Evolutionary conservation across 2,797 vertebrate genomes (phyloP).

Genomic region (Xenops minutus): DNA sequence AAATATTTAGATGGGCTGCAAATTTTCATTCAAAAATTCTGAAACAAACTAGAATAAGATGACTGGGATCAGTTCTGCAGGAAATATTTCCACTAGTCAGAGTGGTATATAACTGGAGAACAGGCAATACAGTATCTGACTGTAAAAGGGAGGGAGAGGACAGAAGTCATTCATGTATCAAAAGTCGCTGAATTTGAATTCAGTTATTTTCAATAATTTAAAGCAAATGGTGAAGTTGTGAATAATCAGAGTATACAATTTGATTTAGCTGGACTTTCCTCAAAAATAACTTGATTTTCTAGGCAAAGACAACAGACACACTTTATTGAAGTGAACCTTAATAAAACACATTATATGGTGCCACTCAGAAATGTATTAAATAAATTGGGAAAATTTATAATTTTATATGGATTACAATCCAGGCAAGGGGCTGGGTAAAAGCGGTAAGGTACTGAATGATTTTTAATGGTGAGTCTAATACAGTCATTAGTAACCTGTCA

Average conservation of each 20-base stretch:
- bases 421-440: not conserved
- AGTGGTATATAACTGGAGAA: not conserved
- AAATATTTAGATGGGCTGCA: not conserved
- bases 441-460: not conserved
- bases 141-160: not conserved
- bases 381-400: not conserved
- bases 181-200: not conserved
- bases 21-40: not conserved
- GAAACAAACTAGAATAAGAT: not conserved
- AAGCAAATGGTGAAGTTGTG: not conserved
- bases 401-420: not conserved
- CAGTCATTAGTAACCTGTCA: not conserved
- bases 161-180: not conserved
- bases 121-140: not conserved
- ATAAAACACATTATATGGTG: not conserved
- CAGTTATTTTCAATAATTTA: not conserved
- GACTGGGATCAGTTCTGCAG: fast-evolving
- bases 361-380: not conserved
- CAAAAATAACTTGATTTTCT: not conserved
- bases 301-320: not conserved
- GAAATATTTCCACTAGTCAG: not conserved
- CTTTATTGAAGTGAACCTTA: not conserved
- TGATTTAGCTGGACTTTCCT: not conserved
- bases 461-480: not conserved
- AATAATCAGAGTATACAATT: not conserved